Evolutionary conservation across 1,140 invertebrate genomes (phyloP).

Genomic region (Panulirus ornatus): DNA sequence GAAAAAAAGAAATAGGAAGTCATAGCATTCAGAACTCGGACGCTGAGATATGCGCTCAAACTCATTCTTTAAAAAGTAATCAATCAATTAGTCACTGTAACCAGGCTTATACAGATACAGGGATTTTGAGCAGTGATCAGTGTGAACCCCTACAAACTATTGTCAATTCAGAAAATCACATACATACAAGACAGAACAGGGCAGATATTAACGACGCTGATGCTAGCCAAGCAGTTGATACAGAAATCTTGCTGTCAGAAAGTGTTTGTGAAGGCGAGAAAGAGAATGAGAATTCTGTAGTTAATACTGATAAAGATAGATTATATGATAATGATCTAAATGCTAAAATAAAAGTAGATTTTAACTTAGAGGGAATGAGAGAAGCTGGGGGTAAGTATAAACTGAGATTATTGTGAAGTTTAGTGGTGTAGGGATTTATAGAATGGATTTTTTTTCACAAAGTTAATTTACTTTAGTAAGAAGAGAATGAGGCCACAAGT

Average conservation of each 20-base stretch:
- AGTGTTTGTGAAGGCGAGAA: not conserved
- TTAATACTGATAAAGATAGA: slow-evolving; percentile 81
- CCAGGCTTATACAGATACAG: not conserved
- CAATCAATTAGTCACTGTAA: not conserved
- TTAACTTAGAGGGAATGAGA: slow-evolving; percentile 43
- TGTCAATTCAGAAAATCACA: not conserved
- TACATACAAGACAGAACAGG: not conserved
- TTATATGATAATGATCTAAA: slow-evolving; percentile 19
- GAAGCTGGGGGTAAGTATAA: slow-evolving; percentile 40
- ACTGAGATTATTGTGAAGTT: too few species aligned
- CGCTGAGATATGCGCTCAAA: not conserved
- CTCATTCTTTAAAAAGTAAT: not conserved
- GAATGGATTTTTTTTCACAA: not conserved
- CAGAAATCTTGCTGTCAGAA: not conserved
- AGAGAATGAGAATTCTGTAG: not conserved
- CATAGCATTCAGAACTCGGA: not conserved
- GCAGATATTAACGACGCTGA: not conserved
- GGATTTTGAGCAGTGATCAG: not conserved
- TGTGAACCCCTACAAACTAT: not conserved
- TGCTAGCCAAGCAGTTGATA: not conserved
- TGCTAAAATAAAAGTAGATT: slow-evolving; percentile 14
- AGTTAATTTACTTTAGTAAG: not conserved
- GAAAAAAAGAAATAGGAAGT: not conserved
- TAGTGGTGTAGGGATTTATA: not conserved
- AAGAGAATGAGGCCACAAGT: too few species aligned